phyloP scores from a whole-genome alignment of 1,140 invertebrate species.

The Drosophila dunni region DNA sequence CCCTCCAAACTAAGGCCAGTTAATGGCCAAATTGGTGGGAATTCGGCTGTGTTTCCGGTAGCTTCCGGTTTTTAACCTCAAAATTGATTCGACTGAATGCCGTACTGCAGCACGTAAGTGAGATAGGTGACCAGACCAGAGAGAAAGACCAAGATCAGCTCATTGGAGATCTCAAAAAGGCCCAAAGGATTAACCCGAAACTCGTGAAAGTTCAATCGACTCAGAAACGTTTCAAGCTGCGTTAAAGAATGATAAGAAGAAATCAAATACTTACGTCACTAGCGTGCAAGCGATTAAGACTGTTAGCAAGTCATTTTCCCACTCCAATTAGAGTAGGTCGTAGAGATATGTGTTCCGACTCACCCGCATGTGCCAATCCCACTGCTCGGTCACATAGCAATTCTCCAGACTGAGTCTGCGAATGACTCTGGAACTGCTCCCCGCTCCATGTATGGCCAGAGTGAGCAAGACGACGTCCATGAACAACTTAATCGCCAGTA shows the following conservation, averaged over 20 bases:
- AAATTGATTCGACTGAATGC: slow-evolving; percentile 55
- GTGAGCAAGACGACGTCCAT: slow-evolving; percentile 63
- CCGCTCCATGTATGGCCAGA: slow-evolving; percentile 57
- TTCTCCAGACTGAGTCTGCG: slow-evolving; percentile 56
- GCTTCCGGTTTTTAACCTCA: background rate
- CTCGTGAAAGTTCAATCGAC: slow-evolving; percentile 56
- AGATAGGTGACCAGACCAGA: slow-evolving; percentile 68
- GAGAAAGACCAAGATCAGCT: slow-evolving; percentile 62
- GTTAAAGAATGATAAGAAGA: background rate
- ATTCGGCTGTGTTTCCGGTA: too few relatives aligned
- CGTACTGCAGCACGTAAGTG: slow-evolving; percentile 62
- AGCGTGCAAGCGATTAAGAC: background rate
- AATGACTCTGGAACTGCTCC: slow-evolving; percentile 52
- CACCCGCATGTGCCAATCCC: slow-evolving; percentile 60
- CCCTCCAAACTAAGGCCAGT: too few relatives aligned
- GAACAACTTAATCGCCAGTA: slow-evolving; percentile 53
- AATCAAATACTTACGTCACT: too few relatives aligned
- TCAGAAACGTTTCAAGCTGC: slow-evolving; percentile 69
- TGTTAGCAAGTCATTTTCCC: background rate
- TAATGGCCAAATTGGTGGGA: too few relatives aligned
- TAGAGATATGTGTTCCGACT: background rate
- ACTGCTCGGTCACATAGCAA: slow-evolving; percentile 49
- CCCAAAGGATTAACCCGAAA: slow-evolving; percentile 63
- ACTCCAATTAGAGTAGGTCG: background rate
- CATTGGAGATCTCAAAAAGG: slow-evolving; percentile 66